A percentile compares a stretch with the other conserved stretches of the same genome.
phyloP scores from a whole-genome alignment of 2,888 invertebrate genomes.

The Xanthorhoe designata region DNA sequence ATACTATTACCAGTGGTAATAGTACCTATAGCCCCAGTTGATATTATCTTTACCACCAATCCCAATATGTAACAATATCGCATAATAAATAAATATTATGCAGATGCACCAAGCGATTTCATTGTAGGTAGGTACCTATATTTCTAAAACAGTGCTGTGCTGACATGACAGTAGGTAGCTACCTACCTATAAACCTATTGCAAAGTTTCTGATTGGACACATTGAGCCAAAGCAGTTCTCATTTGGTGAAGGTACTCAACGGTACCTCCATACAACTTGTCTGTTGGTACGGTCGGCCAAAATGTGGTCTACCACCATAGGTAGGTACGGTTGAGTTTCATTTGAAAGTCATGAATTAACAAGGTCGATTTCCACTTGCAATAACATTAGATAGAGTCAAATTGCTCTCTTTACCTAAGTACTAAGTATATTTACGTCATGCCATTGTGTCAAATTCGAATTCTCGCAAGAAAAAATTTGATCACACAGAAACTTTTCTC shows the following conservation, averaged over 20 bases:
- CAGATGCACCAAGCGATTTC: neutral
- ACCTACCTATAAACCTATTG: neutral
- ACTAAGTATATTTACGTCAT: no score
- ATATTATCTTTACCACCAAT: slow-evolving; percentile 9
- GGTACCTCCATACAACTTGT: neutral
- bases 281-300: neutral
- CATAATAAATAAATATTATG: neutral
- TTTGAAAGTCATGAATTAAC: no score
- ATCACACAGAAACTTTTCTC: no score
- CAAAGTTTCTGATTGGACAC: neutral
- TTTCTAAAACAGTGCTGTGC: neutral
- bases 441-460: no score
- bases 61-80: slow-evolving; percentile 11
- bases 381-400: no score
- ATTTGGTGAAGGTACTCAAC: neutral
- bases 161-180: neutral
- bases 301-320: no score
- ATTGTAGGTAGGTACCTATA: no score
- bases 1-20: neutral
- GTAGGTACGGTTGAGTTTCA: no score
- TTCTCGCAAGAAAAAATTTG: no score
- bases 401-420: no score
- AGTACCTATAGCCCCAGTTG: no score
- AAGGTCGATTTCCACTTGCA: no score
- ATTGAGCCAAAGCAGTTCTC: neutral